Base-by-base conservation (phyloP, 64 coral and sea anemone species). In the Anthopleura sola region DNA sequence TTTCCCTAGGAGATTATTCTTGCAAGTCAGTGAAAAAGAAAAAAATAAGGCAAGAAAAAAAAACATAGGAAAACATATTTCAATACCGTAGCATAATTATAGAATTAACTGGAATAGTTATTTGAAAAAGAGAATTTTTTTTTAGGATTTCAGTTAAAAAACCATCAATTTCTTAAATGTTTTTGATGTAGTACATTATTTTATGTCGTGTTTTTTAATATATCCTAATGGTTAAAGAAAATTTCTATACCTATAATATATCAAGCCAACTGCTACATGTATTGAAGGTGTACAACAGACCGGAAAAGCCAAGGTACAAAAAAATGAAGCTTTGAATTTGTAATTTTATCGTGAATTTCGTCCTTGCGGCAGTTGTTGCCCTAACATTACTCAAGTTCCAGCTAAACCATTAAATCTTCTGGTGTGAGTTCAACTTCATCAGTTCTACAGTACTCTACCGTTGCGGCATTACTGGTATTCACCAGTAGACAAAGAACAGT, bases 331-430 rank as follows among this genome's bases (percentile, higher is more conserved):
- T 46, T 79, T 44, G 15, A 33, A 23, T 38, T 40, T 79, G 18
- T 79, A 38, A 48, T 71, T 71, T 79, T 79, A 24, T 48, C 76
- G 31, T 71, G 66, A 71, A 71, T 71, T 62, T 71, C 66, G 66
- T 71, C 66, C 29, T 16, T 71, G 29, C 76, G 76, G 76, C 76
- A 44, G 15, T 19, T 79, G 37, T 44, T 79, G 29, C 66, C 66
- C 28, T 79, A 79, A 79, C 76, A 13, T 24, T 24, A 79, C 76
- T 79, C 76, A 79, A 48, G 44, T 79, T 79, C 76, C 76, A 79
- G 76, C 24, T 2, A 71, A 71, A 32, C 24, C 14, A 31, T 71
- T 31, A 71, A 71, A 10, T 79, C 76, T 38, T 79, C 76, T 79
- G 76, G 76, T 79, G 76, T 26, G 76, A 8, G 6, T 79, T 79